These are phyloP conservation scores for Microplitis deprimator DNA, from an alignment of 2,888 invertebrate species.

Conservation along the genomic window DNA sequence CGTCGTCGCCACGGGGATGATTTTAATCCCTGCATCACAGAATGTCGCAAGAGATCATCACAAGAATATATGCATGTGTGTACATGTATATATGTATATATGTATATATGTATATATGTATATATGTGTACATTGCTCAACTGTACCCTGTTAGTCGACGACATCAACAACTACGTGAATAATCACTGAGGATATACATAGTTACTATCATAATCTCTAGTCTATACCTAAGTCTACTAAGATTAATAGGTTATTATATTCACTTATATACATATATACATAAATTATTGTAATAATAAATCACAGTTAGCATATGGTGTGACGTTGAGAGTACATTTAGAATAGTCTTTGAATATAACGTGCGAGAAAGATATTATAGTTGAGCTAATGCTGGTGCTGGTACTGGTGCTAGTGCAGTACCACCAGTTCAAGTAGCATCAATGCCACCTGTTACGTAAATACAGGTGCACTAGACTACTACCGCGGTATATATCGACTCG, in stretches of 20 bases:
- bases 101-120: neutral
- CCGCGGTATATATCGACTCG: constrained; percentile 43
- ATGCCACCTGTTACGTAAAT: constrained; percentile 56
- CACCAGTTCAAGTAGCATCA: constrained; percentile 21
- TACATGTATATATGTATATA: neutral
- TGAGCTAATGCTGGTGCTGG: neutral
- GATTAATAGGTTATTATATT: neutral
- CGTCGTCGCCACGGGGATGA: constrained; percentile 22
- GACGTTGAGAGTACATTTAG: constrained; percentile 14
- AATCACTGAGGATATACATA: neutral
- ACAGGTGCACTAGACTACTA: constrained; percentile 44
- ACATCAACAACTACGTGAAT: constrained; percentile 11
- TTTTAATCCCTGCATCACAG: neutral
- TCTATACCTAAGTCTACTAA: constrained; percentile 12
- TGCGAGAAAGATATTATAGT: constrained; percentile 15
- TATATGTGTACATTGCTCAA: neutral
- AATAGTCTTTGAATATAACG: constrained; percentile 7
- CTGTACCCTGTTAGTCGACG: constrained; percentile 8
- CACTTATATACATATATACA: constrained; percentile 14
- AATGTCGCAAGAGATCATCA: neutral
- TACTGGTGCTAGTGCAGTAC: neutral
- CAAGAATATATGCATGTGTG: neutral
- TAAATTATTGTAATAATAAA: neutral
- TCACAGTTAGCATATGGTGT: constrained; percentile 14
- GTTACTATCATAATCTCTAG: constrained; percentile 11